Evolutionary conservation across 2,888 invertebrate species (phyloP).

Genomic region (Cacoxenus indagator): DNA sequence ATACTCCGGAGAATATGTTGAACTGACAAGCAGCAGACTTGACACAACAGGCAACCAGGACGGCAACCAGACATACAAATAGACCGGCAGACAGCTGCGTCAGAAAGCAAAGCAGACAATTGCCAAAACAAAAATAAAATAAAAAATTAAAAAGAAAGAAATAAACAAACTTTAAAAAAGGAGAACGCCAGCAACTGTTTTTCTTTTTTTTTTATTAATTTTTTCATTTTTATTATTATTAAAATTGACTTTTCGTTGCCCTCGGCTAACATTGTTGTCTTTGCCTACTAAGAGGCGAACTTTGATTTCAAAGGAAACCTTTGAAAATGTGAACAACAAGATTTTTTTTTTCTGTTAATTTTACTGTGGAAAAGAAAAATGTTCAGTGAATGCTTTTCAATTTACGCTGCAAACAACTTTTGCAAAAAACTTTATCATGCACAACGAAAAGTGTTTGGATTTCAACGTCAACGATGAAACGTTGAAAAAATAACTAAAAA

Average conservation of each 20-base stretch:
- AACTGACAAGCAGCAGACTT: constrained; percentile 17
- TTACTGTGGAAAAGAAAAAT: not conserved
- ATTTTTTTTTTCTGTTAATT: not conserved
- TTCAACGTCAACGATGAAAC: not conserved
- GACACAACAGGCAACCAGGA: not conserved
- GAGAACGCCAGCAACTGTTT: too few species aligned
- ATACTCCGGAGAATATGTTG: constrained; percentile 11
- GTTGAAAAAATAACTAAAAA: not conserved
- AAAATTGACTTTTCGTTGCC: constrained; percentile 14
- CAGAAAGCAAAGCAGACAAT: not conserved
- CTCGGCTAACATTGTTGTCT: too few species aligned
- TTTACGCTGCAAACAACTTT: not conserved
- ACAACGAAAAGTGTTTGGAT: not conserved
- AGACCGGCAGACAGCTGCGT: not conserved
- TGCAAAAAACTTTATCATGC: not conserved
- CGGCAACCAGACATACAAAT: constrained; percentile 11
- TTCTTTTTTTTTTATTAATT: too few species aligned
- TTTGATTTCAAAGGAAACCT: not conserved
- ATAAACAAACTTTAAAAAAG: not conserved
- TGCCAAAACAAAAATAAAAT: not conserved
- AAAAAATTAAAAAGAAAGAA: not conserved
- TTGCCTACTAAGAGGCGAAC: too few species aligned
- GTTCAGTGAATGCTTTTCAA: not conserved
- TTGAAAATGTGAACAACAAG: not conserved
- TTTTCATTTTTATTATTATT: constrained; percentile 18